Base-by-base conservation (phyloP, 2,888 invertebrate genomes). In the Notodonta ziczac region DNA sequence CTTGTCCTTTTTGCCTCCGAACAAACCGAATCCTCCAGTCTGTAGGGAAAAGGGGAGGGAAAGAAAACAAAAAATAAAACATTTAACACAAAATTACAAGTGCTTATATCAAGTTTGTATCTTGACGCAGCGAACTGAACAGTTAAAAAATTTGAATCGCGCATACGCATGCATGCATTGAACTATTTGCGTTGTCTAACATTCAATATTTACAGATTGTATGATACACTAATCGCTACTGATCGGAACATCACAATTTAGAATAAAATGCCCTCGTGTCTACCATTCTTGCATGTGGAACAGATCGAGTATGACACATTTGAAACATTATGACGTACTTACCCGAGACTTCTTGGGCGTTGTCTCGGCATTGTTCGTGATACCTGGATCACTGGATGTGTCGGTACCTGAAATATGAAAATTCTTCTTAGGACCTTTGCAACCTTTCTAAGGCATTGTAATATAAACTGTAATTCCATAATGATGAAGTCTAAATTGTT, bases 291-390 rank as follows among this genome's bases (percentile, higher is more conserved):
- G 81, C 77, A 60, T 60, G 61, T 75, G 57, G 70, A 74, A 77
- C 72, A 67, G 59, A 72, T 65, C 59, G 57, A 44, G 67, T 64
- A 68, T 48, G 56, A 58, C 46, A 58, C 61, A n/a, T 66, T 53
- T 56, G 13, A 24, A 39, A 24, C n/a, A 42, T 46, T 10, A 51
- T 42, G 46, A 9, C 7, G 24, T 24, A 77, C 84, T 84, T 72
- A 94, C 94, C 90, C 91, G 93, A 4, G 89, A 83, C 70, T 89
- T 93, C 78, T 92, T 94, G 39, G 94, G 94, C 6, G 94, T 91
- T 12, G 91, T 90, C 35, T 94, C 94, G 10, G 88, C 83, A 69
- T 93, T 94, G 79, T 93, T 93, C 8, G 90, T 89, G 66, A 91
- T 78, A 50, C 94, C 94, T 1, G 93, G 90, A 60, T 94, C 94